Percentiles rank a stretch among this genome's conserved stretches.
Evolutionary conservation across 1,140 invertebrate genomes (phyloP).

Genomic region (Drosophila sulfurigaster): DNA sequence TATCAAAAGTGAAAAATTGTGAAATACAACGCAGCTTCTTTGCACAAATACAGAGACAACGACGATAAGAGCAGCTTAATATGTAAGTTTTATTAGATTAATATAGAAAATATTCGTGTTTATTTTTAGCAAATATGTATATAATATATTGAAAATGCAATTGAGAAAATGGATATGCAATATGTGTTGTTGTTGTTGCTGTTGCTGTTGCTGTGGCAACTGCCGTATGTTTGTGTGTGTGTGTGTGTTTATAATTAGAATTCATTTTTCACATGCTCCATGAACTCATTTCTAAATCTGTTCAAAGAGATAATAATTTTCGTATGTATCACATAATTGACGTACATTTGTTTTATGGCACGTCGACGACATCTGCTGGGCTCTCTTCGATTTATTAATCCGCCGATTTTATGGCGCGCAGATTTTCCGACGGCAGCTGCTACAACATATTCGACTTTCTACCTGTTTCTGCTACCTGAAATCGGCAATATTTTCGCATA

Average conservation of each 20-base stretch:
- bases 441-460: slow-evolving; percentile 4
- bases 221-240: no score
- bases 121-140: background rate
- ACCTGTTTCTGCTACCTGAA: slow-evolving; percentile 61
- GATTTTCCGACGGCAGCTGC: slow-evolving; percentile 54
- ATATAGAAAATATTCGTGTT: background rate
- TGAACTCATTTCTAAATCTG: slow-evolving; percentile 51
- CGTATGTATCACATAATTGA: slow-evolving; percentile 2
- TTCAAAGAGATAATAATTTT: background rate
- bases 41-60: slow-evolving; percentile 7
- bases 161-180: slow-evolving; percentile 8
- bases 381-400: slow-evolving; percentile 8
- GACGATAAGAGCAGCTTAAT: background rate
- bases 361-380: slow-evolving; percentile 13
- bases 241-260: slow-evolving; percentile 43
- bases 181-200: slow-evolving; percentile 9
- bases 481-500: slow-evolving; percentile 19
- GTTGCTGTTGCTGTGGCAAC: slow-evolving; percentile 38
- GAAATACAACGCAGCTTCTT: slow-evolving; percentile 12
- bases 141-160: background rate
- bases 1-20: slow-evolving; percentile 18
- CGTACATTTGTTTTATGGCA: slow-evolving; percentile 25
- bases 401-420: slow-evolving; percentile 42
- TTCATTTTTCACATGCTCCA: slow-evolving; percentile 7
- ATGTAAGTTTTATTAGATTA: slow-evolving; percentile 22